Conservation (phyloP, 2,113 vertebrate genomes). For the Brachyhypopomus gauderio region DNA sequence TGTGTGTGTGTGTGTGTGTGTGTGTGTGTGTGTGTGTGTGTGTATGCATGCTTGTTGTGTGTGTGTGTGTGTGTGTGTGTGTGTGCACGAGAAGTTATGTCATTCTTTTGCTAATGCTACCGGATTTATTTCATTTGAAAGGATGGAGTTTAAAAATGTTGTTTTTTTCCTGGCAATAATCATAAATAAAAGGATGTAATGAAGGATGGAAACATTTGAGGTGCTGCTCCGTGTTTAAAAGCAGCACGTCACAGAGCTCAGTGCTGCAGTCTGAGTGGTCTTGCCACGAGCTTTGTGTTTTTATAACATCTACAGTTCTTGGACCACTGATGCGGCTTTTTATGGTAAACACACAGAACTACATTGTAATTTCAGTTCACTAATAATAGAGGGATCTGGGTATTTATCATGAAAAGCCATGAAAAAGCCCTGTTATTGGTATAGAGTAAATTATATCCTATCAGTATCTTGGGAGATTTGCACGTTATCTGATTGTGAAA, state of each 20-base stretch:
- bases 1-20: too few relatives aligned
- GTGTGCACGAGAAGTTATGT: background rate
- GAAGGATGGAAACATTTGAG: too few relatives aligned
- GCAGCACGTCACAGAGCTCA: too few relatives aligned
- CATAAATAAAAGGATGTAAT: too few relatives aligned
- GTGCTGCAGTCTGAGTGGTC: too few relatives aligned
- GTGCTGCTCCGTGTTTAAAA: too few relatives aligned
- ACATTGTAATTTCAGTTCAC: constrained; percentile 41
- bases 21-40: too few relatives aligned
- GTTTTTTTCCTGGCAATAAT: background rate
- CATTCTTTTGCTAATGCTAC: background rate
- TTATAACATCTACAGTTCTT: background rate
- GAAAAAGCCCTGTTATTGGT: constrained; percentile 43
- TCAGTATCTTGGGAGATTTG: background rate
- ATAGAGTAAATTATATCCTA: constrained; percentile 43
- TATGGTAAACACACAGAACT: constrained; percentile 15
- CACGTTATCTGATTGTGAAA: background rate
- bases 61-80: too few relatives aligned
- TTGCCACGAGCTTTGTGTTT: too few relatives aligned
- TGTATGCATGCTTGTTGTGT: too few relatives aligned
- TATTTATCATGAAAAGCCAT: constrained; percentile 49
- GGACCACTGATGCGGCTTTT: constrained; percentile 16
- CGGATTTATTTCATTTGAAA: background rate
- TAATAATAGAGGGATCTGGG: constrained; percentile 44
- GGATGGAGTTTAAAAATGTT: background rate